Evolutionary conservation across 2,888 invertebrate genomes (phyloP).

Genomic region (Pristionchus arcanus): DNA sequence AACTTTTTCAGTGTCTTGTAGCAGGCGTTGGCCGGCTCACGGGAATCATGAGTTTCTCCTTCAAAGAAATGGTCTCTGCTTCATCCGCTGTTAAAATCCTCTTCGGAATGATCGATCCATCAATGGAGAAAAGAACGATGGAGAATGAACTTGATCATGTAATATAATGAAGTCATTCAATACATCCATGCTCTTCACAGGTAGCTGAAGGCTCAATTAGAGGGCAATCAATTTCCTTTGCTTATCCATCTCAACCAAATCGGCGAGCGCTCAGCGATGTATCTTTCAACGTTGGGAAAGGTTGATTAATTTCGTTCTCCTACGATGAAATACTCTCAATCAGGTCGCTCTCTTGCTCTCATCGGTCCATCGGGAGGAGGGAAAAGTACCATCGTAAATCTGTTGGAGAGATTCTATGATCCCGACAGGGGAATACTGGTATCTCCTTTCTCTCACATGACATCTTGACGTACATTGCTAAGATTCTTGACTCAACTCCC

Average conservation of each 20-base stretch:
- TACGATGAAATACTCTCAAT: not conserved
- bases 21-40: not conserved
- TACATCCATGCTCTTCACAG: not conserved
- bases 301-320: not conserved
- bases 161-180: not conserved
- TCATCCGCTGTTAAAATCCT: not conserved
- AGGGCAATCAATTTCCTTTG: not conserved
- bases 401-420: constrained; percentile 25
- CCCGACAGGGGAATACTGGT: not conserved
- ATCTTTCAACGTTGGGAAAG: not conserved
- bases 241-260: not conserved
- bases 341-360: constrained; percentile 9
- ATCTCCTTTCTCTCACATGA: no score
- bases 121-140: not conserved
- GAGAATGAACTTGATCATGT: not conserved
- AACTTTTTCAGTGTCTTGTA: constrained; percentile 17
- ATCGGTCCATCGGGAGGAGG: constrained; percentile 47
- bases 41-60: not conserved
- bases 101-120: constrained; percentile 24
- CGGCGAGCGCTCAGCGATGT: not conserved
- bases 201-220: not conserved
- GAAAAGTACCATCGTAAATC: constrained; percentile 4
- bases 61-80: constrained; percentile 21
- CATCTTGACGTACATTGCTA: not conserved
- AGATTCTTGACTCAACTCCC: not conserved